Conservation (phyloP, 1,140 invertebrate genomes). For the Pogonomyrmex barbatus region DNA sequence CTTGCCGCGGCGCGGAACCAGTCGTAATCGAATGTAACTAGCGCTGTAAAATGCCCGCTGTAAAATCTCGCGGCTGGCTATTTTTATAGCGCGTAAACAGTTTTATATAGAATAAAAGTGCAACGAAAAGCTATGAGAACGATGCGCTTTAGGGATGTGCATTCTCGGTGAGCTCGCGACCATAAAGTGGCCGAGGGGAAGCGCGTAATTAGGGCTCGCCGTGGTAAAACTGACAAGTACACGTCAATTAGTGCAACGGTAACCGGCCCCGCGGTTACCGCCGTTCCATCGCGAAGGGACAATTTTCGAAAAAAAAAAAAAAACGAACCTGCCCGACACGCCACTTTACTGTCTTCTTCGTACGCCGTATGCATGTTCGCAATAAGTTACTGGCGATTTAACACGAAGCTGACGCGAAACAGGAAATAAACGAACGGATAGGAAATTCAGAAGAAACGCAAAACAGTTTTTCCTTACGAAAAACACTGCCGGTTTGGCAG, state of each 20-base stretch:
- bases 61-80: conserved; percentile 21
- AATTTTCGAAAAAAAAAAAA: conserved; percentile 38
- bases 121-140: conserved; percentile 33
- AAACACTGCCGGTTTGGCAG: not conserved
- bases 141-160: conserved; percentile 19
- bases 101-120: conserved; percentile 39
- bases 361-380: not conserved
- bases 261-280: conserved; percentile 22
- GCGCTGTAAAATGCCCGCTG: conserved; percentile 48
- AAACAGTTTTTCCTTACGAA: not conserved
- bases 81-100: conserved; percentile 65
- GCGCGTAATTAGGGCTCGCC: conserved; percentile 68
- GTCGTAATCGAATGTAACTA: conserved; percentile 54
- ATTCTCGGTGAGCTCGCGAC: conserved; percentile 45
- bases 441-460: not conserved
- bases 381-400: conserved; percentile 16
- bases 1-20: conserved; percentile 18
- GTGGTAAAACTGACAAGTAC: conserved; percentile 71
- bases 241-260: conserved; percentile 72
- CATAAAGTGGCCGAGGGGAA: conserved; percentile 62
- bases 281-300: conserved; percentile 32
- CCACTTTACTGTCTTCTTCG: conserved; percentile 36
- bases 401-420: conserved; percentile 3
- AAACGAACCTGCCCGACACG: conserved; percentile 21
- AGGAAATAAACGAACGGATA: not conserved